A percentile compares a stretch with the other conserved stretches of the same genome.
phyloP scores from a whole-genome alignment of 1,140 invertebrate species.

The Anastrepha obliqua region DNA sequence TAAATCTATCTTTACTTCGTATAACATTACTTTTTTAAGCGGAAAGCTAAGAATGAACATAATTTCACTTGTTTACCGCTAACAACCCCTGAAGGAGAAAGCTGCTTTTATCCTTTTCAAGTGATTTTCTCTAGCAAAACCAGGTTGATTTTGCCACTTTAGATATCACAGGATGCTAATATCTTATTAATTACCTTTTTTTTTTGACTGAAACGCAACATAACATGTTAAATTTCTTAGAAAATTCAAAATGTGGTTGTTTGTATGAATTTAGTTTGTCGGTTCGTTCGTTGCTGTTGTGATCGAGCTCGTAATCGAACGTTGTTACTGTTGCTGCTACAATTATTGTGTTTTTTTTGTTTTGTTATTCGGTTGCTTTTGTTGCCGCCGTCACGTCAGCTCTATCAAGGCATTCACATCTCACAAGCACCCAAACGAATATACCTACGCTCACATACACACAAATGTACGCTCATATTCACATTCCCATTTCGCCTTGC shows the following conservation, averaged over 20 bases:
- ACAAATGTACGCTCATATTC: not conserved
- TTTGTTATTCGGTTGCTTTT: not conserved
- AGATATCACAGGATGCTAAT: no score
- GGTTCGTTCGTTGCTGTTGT: not conserved
- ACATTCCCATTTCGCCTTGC: constrained; percentile 47
- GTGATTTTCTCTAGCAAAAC: no score
- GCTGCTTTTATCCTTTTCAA: no score
- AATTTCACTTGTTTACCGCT: no score
- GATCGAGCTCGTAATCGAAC: not conserved
- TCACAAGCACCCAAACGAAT: not conserved
- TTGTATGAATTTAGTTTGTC: constrained; percentile 16
- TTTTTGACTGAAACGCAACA: no score
- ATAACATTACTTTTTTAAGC: no score
- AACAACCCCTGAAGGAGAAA: no score
- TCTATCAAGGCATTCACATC: constrained; percentile 48
- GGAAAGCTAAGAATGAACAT: no score
- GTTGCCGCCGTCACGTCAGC: constrained; percentile 44
- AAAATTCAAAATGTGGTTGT: not conserved
- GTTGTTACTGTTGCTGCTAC: constrained; percentile 39
- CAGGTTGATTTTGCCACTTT: no score
- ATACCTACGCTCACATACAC: not conserved
- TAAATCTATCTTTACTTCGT: no score
- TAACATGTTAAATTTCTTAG: no score
- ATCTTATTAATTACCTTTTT: no score
- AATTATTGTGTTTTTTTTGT: not conserved